Conservation (phyloP, 2,797 vertebrate genomes). For the Masticophis lateralis region DNA sequence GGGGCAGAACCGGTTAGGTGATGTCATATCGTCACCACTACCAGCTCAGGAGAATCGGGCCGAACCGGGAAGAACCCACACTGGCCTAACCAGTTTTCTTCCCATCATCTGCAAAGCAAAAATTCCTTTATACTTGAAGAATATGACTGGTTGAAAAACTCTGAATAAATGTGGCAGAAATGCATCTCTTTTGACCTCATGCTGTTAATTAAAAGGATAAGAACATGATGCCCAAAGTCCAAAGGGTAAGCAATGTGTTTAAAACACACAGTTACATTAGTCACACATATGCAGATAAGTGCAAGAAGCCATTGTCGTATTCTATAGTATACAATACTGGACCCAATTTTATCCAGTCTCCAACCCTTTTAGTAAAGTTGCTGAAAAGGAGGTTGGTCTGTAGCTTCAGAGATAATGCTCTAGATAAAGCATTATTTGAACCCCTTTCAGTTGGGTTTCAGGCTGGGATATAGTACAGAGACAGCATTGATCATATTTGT, state of each 20-base stretch:
- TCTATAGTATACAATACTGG: neutral
- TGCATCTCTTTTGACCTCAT: neutral
- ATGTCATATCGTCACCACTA: too few relatives aligned
- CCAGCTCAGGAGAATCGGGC: too few relatives aligned
- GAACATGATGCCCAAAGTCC: neutral
- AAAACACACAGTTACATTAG: neutral
- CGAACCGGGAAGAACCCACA: too few relatives aligned
- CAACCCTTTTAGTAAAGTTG: neutral
- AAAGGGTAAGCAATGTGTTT: neutral
- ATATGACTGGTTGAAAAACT: neutral
- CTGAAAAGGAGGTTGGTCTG: neutral
- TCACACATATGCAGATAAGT: neutral
- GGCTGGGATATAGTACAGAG: neutral
- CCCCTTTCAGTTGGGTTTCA: neutral
- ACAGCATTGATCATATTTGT: neutral
- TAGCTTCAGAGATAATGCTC: neutral
- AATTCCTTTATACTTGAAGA: neutral
- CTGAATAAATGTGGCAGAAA: neutral
- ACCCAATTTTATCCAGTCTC: neutral
- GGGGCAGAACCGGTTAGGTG: too few relatives aligned
- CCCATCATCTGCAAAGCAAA: neutral
- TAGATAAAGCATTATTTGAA: neutral
- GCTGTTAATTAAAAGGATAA: neutral
- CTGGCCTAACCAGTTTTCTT: neutral
- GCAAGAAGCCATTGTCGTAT: neutral